Conservation (phyloP, 2,113 vertebrate genomes). For the Nannobrachium achirus region DNA sequence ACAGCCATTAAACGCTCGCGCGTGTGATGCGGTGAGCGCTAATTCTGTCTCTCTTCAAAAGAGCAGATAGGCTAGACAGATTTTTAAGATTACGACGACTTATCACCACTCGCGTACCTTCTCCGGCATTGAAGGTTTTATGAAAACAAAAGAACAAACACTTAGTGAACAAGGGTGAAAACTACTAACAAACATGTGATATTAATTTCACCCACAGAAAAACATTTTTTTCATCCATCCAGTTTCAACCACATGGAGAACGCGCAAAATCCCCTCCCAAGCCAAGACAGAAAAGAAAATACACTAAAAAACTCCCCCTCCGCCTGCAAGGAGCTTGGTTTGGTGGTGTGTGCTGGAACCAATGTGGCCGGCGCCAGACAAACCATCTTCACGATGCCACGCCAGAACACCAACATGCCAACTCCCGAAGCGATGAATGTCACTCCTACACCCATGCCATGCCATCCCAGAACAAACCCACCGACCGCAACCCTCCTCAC, state of each 20-base stretch:
- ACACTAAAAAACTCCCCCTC: not conserved
- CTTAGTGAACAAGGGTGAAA: not conserved
- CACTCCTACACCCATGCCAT: constrained; percentile 13
- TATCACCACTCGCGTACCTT: not conserved
- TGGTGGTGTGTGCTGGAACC: constrained; percentile 13
- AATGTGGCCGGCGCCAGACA: constrained; percentile 13
- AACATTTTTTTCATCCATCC: not conserved
- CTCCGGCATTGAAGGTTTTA: not conserved
- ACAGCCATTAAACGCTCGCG: constrained; percentile 42
- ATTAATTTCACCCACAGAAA: not conserved
- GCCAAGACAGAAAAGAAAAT: not conserved
- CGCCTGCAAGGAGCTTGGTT: constrained; percentile 8
- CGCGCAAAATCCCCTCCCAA: constrained; percentile 9
- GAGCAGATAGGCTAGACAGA: constrained; percentile 14
- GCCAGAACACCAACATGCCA: constrained; percentile 30
- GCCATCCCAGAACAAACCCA: constrained; percentile 27
- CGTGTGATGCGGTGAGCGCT: constrained; percentile 38
- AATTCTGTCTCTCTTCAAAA: constrained; percentile 27
- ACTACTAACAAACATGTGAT: not conserved
- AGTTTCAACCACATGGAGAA: not conserved
- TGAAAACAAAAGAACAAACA: not conserved
- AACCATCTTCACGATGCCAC: constrained; percentile 10
- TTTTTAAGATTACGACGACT: constrained; percentile 17
- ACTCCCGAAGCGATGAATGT: constrained; percentile 14
- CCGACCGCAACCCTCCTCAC: constrained; percentile 28